A percentile compares a stretch with the other conserved stretches of the same genome.
Conservation (phyloP, 2,113 vertebrate species). For the Callorhinus ursinus region DNA sequence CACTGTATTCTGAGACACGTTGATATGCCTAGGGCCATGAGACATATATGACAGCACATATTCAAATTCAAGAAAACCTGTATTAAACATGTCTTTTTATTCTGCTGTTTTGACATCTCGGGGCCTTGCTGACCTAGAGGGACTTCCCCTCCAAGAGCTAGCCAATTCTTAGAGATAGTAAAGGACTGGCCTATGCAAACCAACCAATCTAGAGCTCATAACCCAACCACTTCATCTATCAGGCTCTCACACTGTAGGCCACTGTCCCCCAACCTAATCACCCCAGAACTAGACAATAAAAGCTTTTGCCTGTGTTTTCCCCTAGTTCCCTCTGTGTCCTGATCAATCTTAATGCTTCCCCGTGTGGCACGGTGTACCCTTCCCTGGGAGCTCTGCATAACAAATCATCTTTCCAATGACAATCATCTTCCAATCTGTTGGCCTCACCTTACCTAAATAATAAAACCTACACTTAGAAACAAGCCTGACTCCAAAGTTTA, state of each 20-base stretch:
- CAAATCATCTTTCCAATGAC: background rate
- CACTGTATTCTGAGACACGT: background rate
- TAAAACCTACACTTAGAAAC: background rate
- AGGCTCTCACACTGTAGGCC: background rate
- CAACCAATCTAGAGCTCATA: background rate
- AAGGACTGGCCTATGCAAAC: background rate
- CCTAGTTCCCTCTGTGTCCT: background rate
- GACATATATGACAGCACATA: background rate
- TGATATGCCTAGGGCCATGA: background rate
- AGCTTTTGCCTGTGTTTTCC: background rate
- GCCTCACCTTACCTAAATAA: background rate
- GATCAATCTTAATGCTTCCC: background rate
- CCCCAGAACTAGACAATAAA: background rate
- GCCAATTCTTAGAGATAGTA: background rate
- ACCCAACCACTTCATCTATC: background rate
- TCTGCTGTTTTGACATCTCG: background rate
- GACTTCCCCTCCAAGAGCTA: background rate
- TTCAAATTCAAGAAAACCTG: background rate
- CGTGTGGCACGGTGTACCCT: rapidly evolving
- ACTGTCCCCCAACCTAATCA: background rate
- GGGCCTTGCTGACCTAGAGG: background rate
- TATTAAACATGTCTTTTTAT: background rate
- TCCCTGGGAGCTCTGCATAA: background rate
- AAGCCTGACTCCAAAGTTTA: background rate
- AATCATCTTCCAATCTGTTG: background rate